These are phyloP conservation scores for Polietes domitor DNA, from an alignment of 2,888 invertebrate species.

Conservation along the genomic window DNA sequence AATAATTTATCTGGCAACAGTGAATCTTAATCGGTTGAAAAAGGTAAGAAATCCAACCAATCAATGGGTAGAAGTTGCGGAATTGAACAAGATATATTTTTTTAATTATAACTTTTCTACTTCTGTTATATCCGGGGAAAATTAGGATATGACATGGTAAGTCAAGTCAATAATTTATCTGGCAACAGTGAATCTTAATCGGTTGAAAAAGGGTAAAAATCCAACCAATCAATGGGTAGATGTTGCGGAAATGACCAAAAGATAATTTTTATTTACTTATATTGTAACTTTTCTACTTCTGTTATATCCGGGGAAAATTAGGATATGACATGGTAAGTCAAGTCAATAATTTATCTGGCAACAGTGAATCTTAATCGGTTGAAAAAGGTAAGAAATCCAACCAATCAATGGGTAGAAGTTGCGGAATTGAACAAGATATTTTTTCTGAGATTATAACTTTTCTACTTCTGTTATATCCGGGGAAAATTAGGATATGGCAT, in stretches of 20 bases:
- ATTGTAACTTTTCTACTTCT: conserved; percentile 62
- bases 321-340: conserved; percentile 57
- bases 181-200: conserved; percentile 72
- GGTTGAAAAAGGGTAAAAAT: conserved; percentile 36
- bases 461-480: conserved; percentile 70
- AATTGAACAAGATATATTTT: neutral
- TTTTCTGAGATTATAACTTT: conserved; percentile 55
- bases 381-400: conserved; percentile 55
- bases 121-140: conserved; percentile 67
- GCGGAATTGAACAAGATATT: conserved; percentile 34
- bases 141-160: conserved; percentile 65
- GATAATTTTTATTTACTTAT: neutral
- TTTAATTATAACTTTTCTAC: conserved; percentile 69
- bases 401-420: conserved; percentile 70
- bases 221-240: conserved; percentile 71
- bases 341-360: conserved; percentile 65
- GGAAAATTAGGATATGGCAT: conserved; percentile 60
- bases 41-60: conserved; percentile 19
- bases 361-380: conserved; percentile 69
- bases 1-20: conserved; percentile 70
- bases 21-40: conserved; percentile 73
- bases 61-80: neutral
- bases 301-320: neutral
- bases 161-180: conserved; percentile 63
- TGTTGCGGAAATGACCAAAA: conserved; percentile 60